A percentile compares a stretch with the other conserved stretches of the same genome.
Conservation (phyloP, 2,888 invertebrate genomes). For the Mimas tiliae region DNA sequence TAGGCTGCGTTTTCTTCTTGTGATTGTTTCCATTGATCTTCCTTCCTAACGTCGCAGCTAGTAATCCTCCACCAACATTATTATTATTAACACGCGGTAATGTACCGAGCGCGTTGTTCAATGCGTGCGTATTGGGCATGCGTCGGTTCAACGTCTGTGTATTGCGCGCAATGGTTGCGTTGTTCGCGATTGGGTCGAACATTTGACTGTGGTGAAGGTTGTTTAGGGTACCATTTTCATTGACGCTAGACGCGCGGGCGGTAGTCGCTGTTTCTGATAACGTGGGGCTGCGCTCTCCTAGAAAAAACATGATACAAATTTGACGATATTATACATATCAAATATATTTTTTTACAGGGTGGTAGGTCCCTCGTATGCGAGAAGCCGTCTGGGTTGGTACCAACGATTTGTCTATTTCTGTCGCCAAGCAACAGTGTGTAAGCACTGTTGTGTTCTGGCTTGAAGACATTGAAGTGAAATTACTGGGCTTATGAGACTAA, state of each 20-base stretch:
- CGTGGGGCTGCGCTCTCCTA: slow-evolving; percentile 91
- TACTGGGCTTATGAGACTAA: too few species aligned
- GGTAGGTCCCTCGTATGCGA: too few species aligned
- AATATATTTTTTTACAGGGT: too few species aligned
- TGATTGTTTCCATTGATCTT: slow-evolving; percentile 83
- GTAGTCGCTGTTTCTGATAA: slow-evolving; percentile 94
- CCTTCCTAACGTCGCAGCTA: slow-evolving; percentile 75
- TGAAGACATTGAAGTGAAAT: too few species aligned
- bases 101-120: slow-evolving; percentile 77
- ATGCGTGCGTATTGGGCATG: slow-evolving; percentile 63
- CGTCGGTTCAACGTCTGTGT: slow-evolving; percentile 77
- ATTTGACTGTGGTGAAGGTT: slow-evolving; percentile 55
- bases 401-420: too few species aligned
- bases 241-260: slow-evolving; percentile 90
- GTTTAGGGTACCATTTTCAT: slow-evolving; percentile 73
- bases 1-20: slow-evolving; percentile 82
- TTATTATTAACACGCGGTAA: slow-evolving; percentile 75
- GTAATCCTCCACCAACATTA: slow-evolving; percentile 59
- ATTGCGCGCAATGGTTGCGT: slow-evolving; percentile 64
- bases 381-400: too few species aligned
- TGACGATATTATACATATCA: too few species aligned
- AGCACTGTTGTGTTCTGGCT: too few species aligned
- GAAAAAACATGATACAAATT: too few species aligned
- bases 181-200: slow-evolving; percentile 62
- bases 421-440: too few species aligned